These are phyloP conservation scores for Calliphora vomitoria DNA, from an alignment of 2,888 invertebrate genomes.

Conservation along the genomic window DNA sequence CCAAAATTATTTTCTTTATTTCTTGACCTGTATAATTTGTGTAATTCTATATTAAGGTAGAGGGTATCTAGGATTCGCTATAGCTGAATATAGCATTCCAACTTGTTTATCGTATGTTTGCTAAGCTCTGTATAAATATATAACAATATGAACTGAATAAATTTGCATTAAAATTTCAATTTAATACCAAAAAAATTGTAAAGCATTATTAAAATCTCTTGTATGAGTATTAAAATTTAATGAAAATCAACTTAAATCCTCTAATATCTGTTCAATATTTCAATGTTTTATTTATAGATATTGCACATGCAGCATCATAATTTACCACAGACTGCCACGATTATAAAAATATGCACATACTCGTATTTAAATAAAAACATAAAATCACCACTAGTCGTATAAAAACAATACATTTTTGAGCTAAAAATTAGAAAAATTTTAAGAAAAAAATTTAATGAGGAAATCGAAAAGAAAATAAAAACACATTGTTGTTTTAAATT, in stretches of 20 bases:
- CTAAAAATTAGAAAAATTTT: conserved; percentile 31
- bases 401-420: neutral
- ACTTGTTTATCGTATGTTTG: too few relatives aligned
- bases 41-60: too few relatives aligned
- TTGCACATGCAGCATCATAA: conserved; percentile 32
- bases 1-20: too few relatives aligned
- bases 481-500: conserved; percentile 1
- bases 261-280: conserved; percentile 29
- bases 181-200: too few relatives aligned
- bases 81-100: too few relatives aligned
- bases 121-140: too few relatives aligned
- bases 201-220: neutral
- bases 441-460: conserved; percentile 31
- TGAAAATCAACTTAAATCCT: conserved; percentile 7
- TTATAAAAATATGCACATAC: neutral
- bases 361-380: neutral
- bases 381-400: neutral
- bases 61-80: too few relatives aligned
- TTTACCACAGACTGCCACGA: neutral
- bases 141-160: too few relatives aligned
- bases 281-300: conserved; percentile 23
- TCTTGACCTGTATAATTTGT: too few relatives aligned
- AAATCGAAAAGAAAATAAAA: conserved; percentile 32
- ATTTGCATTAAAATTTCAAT: too few relatives aligned
- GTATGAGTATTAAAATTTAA: neutral